Base-by-base conservation (phyloP, 2,888 invertebrate species). In the Esperia sulphurella region DNA sequence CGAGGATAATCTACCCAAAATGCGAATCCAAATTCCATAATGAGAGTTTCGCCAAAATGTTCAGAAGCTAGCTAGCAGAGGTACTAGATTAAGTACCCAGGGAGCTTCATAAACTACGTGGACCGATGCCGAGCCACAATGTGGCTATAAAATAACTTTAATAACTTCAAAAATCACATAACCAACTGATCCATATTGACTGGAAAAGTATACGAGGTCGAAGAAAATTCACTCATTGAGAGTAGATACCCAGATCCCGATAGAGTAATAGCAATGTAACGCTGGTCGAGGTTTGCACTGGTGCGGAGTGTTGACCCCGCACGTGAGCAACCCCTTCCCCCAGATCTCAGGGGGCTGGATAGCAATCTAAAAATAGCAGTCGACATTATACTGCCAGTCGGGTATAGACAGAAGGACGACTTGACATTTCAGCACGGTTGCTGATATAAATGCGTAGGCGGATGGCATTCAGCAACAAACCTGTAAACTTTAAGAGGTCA, bases 361-460 rank as follows among this genome's bases (percentile, higher is more conserved):
- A 46, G 44, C 53, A 51, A 46, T 62, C 61, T 55, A 56, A 61
- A 69, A 67, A 72, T 73, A 67, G 55, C 60, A 60, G 50, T 52
- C 52, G 62, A 57, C 61, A 65, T 71, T 71, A 61, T 48, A 58
- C 46, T 52, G 48, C 46, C 55, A 59, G 49, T 50, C 52, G 54
- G 57, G 50, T 52, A 21, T 21, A 48, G 35, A n/a, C n/a, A 40
- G 43, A 50, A 58, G 58, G 54, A 53, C 54, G 44, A 57, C 63
- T 59, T 70, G 69, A 65, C 68, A 71, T 73, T 73, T 68, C 49
- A 28, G 5, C 3, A 21, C 21, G 14, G 28, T 41, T 41, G 29
- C 41, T 41, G 14, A 29, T 41, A 29, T 14, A 14, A 39, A n/a
- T 13, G 39, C 14, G 41, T 41, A 30, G 41, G 30, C 30, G 30